Evolutionary conservation across 2,113 vertebrate genomes (phyloP), one percentile per base, ranked within the genome.

Genomic region (Aptenodytes patagonicus): DNA sequence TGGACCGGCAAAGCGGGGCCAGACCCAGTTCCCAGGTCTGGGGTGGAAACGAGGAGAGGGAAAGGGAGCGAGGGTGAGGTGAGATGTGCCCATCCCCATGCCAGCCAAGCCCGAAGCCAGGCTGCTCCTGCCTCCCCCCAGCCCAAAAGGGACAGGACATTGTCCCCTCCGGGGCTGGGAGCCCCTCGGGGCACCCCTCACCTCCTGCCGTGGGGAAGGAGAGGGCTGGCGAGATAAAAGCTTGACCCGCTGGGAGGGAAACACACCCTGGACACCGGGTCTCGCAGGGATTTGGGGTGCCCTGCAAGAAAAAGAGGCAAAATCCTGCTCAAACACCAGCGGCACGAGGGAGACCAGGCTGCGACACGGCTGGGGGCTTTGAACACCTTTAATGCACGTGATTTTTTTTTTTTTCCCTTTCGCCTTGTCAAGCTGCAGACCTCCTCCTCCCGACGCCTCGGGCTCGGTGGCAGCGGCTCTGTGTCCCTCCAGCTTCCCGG

Each of bases 181-280:
- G 25, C 47, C 36, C 26, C 47, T 13, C 0, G 0, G 68, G 62
- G 8, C 25, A 11, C 18, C 55, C 40, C 12, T 76, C 11, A 1
- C 51, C 61, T 64, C 55, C 46, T 3, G 0, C 51, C 0, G 1
- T 0, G 1, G 44, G 42, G 51, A n/a, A 51, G 70, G 58, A 60
- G 17, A 42, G 38, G 20, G 28, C 22, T 38, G 55, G 17, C 0
- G 7, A 49, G 24, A 15, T 5, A 29, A 32, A 32, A 89, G 2
- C 13, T 21, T 9, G 0, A 13, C 7, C 3, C 1, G 0, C 16
- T 13, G 20, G 60, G 26, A 69, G 62, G 58, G 55, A 11, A 70
- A 14, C 6, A 4, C 16, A 4, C 11, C 17, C 47, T 2, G 6
- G 10, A 3, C 34, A 7, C 0, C 0, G 1, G 4, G 9, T 21